Conservation (phyloP, 2,113 vertebrate genomes). For the Haemorhous mexicanus region DNA sequence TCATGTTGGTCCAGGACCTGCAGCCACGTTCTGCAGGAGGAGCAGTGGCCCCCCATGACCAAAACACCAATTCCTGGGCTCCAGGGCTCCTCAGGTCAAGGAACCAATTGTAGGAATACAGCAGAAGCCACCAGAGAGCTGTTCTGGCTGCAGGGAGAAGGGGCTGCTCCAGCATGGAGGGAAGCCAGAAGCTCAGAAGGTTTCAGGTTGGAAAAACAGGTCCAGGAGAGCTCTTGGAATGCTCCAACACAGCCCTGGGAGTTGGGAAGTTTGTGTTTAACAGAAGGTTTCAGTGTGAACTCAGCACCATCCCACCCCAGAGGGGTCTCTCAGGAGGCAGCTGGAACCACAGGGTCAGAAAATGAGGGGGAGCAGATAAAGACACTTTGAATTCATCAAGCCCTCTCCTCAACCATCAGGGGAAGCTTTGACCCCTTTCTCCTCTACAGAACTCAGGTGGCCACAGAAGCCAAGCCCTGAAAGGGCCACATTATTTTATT, state of each 20-base stretch:
- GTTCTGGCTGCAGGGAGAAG: neutral
- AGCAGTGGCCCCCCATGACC: neutral
- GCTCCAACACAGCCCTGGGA: neutral
- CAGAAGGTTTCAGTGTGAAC: rapidly evolving
- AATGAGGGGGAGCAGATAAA: neutral
- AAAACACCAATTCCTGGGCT: neutral
- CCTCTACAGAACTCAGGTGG: neutral
- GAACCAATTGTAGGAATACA: neutral
- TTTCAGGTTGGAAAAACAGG: neutral
- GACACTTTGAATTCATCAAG: rapidly evolving
- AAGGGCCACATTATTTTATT: neutral
- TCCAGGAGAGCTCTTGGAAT: neutral
- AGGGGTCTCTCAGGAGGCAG: neutral
- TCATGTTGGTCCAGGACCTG: neutral
- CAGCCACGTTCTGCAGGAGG: neutral
- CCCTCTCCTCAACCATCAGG: neutral
- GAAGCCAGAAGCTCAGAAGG: neutral
- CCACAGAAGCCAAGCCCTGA: neutral
- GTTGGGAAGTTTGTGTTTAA: neutral
- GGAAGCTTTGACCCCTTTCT: neutral
- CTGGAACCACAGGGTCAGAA: neutral
- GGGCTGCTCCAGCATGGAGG: neutral
- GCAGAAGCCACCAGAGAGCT: neutral
- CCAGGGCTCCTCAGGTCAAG: neutral
- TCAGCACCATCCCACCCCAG: neutral